Base-by-base conservation (phyloP, 2,888 invertebrate species). In the Rhamnusium bicolor region DNA sequence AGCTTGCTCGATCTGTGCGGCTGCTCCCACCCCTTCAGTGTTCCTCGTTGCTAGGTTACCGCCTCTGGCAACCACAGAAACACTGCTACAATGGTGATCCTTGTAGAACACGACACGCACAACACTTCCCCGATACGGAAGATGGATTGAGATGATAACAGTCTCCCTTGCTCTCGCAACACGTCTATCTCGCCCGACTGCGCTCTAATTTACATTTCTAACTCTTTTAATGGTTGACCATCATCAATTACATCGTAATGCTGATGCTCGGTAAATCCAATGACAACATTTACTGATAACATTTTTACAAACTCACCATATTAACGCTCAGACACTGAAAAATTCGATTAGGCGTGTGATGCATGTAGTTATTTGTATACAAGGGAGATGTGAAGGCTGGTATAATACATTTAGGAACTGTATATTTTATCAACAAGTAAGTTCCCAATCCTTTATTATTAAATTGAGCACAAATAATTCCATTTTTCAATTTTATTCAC, bases 21-120 rank as follows among this genome's bases (percentile, higher is more conserved):
- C 82, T 80, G 82, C 82, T 82, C 83, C 83, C 82, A 78, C 80
- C 81, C 78, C 79, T 77, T 77, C 75, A 60, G 53, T 68, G 70
- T 71, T 69, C 66, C 63, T 51, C 85, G 87, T 87, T 88, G 87
- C 87, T 86, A 87, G 86, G 88, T 81, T 84, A 88, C 88, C 85
- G 85, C 85, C 86, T 86, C 84, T 83, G 83, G 82, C 84, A 85
- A 88, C 88, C 88, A 85, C 88, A 88, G 88, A 86, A 87, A 87
- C 87, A 87, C 87, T 87, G 87, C 86, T 86, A 87, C 87, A 87
- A 86, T 87, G 87, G 87, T 87, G 87, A 87, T 87, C 86, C 87
- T 88, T 88, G 88, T 88, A 86, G 85, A 86, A 87, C 87, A 87
- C 86, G 87, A 88, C 87, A 86, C 85, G 86, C 87, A 87, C 86